Evolutionary conservation across 2,888 invertebrate genomes (phyloP).

Genomic region (Kryphioiulus occultus): DNA sequence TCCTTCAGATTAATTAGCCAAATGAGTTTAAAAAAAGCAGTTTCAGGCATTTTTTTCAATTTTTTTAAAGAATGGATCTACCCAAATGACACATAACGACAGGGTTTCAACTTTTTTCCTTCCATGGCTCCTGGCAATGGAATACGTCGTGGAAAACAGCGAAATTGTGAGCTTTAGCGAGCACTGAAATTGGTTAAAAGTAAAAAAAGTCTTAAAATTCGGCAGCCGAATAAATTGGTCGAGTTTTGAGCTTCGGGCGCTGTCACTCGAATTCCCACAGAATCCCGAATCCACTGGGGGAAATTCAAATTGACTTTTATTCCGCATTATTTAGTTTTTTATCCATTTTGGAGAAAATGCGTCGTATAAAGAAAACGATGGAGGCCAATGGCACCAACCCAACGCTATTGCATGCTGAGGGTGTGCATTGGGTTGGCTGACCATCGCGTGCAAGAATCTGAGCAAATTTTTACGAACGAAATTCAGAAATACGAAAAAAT

Average conservation of each 20-base stretch:
- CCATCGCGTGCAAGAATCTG: neutral
- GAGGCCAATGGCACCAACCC: slow-evolving; percentile 20
- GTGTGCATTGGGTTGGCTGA: too few species aligned
- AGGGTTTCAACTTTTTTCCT: neutral
- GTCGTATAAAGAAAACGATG: neutral
- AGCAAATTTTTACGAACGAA: neutral
- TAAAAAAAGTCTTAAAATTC: neutral
- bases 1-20: slow-evolving; percentile 10
- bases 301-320: slow-evolving; percentile 6
- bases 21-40: neutral
- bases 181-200: neutral
- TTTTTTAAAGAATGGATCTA: neutral
- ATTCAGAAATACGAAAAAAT: slow-evolving; percentile 3
- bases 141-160: neutral
- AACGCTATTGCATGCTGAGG: neutral
- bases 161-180: neutral
- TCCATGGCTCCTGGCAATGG: neutral
- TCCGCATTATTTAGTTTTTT: neutral
- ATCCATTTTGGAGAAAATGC: neutral
- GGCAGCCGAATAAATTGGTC: neutral
- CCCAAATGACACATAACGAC: neutral
- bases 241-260: neutral
- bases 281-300: neutral
- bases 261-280: neutral
- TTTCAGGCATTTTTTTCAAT: neutral